Base-by-base conservation (phyloP, 2,797 vertebrate genomes). In the Periophthalmus magnuspinnatus region DNA sequence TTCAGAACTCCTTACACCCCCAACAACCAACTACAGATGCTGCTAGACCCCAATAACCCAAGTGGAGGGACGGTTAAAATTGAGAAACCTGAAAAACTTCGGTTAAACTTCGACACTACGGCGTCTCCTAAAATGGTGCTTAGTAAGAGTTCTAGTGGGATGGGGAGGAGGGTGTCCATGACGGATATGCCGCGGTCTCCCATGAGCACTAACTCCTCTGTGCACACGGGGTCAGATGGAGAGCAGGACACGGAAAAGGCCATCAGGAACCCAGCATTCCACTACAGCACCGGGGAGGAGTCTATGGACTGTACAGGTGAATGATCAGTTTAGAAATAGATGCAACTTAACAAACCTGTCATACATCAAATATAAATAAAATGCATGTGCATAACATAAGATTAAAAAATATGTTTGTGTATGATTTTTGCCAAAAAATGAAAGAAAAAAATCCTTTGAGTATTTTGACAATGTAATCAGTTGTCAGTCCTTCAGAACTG, bases 1-100 rank as follows among this genome's bases (percentile, higher is more conserved):
- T 99, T 98, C 89, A 93, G 97, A 88, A 98, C 97, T 28, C 95
- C 97, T 1, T 99, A 96, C 92, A 97, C 97, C 0, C 96, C 97
- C 84, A 98, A 96, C 88, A 99, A 97, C 90, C 96, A 97, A 86
- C 95, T 97, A 74, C 97, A 99, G 92, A 99, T 99, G 97, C 91
- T 99, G 13, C 77, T 96, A 64, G 97, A 99, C 76, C 97, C 97
- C 38, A 77, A 90, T 77, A 98, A 99, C 83, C 96, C 97, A 71
- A 83, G 73, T 61, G 0, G 85, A 1, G 97, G 96, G 22, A 95
- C 95, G 0, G 95, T 96, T 68, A 98, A 97, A 89, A 90, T 93
- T 0, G 97, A 98, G 76, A 99, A 97, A 83, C 91, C 93, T 1
- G 97, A 99, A 21, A 99, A 99, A 88, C 95, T 98, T 81, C 97